phyloP scores from a whole-genome alignment of 2,113 vertebrate genomes.

The Tyto alba region DNA sequence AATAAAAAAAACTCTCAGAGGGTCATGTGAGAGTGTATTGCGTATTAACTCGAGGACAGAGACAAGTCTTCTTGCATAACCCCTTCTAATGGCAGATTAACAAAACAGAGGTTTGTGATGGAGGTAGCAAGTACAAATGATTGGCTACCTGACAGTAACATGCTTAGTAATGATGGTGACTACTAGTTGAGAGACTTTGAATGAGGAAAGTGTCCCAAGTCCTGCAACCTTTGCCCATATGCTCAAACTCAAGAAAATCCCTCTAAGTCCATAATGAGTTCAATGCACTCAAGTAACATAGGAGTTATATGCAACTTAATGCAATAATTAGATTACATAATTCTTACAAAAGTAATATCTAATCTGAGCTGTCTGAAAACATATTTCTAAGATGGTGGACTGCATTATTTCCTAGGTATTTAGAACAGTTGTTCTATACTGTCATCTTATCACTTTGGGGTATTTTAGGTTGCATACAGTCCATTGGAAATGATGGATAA shows the following conservation, averaged over 20 bases:
- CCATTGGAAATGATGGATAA: neutral
- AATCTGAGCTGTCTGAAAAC: neutral
- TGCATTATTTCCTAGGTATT: neutral
- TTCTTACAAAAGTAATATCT: neutral
- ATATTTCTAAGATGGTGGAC: neutral
- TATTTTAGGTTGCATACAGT: neutral
- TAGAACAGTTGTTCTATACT: neutral
- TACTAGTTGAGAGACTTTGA: neutral
- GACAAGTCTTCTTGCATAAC: neutral
- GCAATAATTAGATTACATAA: neutral
- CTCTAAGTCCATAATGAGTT: neutral
- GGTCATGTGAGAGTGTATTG: neutral
- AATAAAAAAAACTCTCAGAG: neutral
- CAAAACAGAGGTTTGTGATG: neutral
- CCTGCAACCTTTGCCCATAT: accelerated
- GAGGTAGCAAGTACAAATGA: neutral
- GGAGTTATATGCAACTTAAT: neutral
- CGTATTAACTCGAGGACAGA: neutral
- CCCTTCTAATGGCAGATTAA: neutral
- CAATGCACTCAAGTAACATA: neutral
- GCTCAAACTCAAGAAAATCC: neutral
- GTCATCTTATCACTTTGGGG: neutral
- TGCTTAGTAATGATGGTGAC: neutral
- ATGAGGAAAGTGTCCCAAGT: neutral
- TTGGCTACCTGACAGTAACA: neutral